phyloP scores from a whole-genome alignment of 1,140 invertebrate species.

The Eciton burchellii region DNA sequence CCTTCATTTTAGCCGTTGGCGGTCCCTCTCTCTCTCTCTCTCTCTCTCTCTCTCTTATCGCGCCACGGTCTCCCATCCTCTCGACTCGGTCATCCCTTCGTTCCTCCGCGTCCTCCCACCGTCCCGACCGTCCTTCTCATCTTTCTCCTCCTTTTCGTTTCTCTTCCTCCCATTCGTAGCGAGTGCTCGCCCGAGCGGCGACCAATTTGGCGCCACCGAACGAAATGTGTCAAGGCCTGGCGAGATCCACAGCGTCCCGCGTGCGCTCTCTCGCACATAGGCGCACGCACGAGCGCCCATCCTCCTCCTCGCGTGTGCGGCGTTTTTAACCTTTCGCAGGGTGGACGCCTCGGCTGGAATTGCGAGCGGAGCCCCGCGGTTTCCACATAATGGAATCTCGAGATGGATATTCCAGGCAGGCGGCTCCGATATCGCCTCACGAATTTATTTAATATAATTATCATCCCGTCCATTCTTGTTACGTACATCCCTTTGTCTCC shows the following conservation, averaged over 20 bases:
- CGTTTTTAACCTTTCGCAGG: conserved; percentile 9
- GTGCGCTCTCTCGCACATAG: conserved; percentile 46
- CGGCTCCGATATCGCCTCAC: conserved; percentile 12
- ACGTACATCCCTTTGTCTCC: not conserved
- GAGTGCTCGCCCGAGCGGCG: conserved; percentile 67
- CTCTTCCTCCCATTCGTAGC: conserved; percentile 52
- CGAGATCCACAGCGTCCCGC: conserved; percentile 61
- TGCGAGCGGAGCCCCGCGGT: not conserved
- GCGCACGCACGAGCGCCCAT: not conserved
- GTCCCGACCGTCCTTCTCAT: conserved; percentile 9
- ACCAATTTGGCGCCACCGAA: conserved; percentile 81
- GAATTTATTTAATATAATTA: conserved; percentile 32
- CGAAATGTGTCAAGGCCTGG: conserved; percentile 83
- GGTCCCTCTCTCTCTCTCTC: conserved; percentile 37
- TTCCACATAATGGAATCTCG: conserved; percentile 22
- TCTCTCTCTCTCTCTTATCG: conserved; percentile 43
- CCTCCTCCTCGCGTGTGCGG: not conserved
- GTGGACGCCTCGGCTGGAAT: not conserved
- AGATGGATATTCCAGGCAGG: not conserved
- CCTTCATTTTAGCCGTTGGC: conserved; percentile 36
- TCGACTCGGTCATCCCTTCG: conserved; percentile 21
- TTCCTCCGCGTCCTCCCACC: conserved; percentile 19
- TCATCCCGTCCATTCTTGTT: conserved; percentile 20
- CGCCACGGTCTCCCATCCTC: conserved; percentile 4
- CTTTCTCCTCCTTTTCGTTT: conserved; percentile 44